A percentile compares a stretch with the other conserved stretches of the same genome.
Evolutionary conservation across 2,888 invertebrate genomes (phyloP).

Genomic region (Selenia dentaria): DNA sequence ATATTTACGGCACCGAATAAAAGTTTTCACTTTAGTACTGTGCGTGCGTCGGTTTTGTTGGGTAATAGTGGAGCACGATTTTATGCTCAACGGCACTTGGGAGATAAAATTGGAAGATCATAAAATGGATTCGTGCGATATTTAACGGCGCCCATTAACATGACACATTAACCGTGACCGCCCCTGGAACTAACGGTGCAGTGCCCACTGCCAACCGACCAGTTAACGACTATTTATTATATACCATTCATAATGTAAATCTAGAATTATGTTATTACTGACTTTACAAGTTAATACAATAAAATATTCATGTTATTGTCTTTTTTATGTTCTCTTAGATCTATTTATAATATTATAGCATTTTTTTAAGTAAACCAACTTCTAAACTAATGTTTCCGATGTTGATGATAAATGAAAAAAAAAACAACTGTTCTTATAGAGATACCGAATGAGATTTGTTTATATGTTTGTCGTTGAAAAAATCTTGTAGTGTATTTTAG

Average conservation of each 20-base stretch:
- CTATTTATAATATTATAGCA: too few relatives aligned
- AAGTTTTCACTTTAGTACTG: slow-evolving; percentile 15
- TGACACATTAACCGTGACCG: slow-evolving; percentile 66
- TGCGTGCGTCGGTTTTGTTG: slow-evolving; percentile 2
- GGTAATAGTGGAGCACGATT: slow-evolving; percentile 23
- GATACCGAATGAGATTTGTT: too few relatives aligned
- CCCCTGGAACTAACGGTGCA: slow-evolving; percentile 58
- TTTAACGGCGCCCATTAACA: slow-evolving; percentile 64
- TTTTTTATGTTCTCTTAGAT: too few relatives aligned
- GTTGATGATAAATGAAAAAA: too few relatives aligned
- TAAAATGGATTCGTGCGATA: slow-evolving; percentile 62
- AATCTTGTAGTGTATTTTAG: too few relatives aligned
- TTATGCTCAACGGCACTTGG: slow-evolving; percentile 39
- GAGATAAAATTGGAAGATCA: slow-evolving; percentile 61
- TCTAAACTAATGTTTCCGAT: too few relatives aligned
- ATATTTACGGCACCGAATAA: slow-evolving; percentile 26
- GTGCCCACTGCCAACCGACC: slow-evolving; percentile 57
- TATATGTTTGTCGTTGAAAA: too few relatives aligned
- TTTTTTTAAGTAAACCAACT: too few relatives aligned
- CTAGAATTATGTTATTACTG: slow-evolving; percentile 41
- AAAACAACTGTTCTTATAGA: too few relatives aligned
- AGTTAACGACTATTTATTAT: slow-evolving; percentile 59
- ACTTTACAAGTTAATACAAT: slow-evolving; percentile 35
- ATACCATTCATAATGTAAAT: slow-evolving; percentile 51
- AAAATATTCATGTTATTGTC: too few relatives aligned